Base-by-base conservation (phyloP, 2,888 invertebrate genomes). In the Drosophila mimetica region DNA sequence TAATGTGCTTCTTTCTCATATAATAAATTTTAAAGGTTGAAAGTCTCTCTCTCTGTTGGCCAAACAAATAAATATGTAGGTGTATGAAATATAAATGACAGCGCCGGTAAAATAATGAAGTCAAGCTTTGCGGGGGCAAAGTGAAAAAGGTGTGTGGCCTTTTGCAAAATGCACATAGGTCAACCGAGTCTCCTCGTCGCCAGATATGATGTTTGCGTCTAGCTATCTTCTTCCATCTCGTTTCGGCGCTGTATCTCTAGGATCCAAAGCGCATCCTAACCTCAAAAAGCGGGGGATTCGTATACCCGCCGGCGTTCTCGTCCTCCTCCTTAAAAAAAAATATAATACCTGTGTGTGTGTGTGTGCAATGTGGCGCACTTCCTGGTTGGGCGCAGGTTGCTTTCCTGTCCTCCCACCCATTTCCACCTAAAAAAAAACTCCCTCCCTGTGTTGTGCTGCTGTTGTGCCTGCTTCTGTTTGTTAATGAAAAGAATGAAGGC, bases 301-400 rank as follows among this genome's bases (percentile, higher is more conserved):
- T 59, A 34, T 55, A 36, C 46, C 46, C 59, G 34, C 42, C 14
- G 28, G 39, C 25, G 18, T 28, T 16, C 16, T 52, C 25, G 1
- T 25, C 30, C 25, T 9, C 50, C 14, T 46, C 14, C 42, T 55
- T 8, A 1, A 42, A 22, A 16, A 42, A 39, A 37, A 39, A 39
- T n/a, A n/a, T n/a, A 22, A 22, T 58, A 32, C 32, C 9, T 25
- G n/a, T 50, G 22, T 52, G 30, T 51, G 20, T 76, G 66, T 41
- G 22, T 50, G 20, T 76, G 70, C 77, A 79, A 54, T 79, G 77
- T 83, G 75, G 83, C 81, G 76, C 72, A 83, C 84, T 82, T 82
- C 81, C 81, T 82, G 81, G 81, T 79, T 78, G 55, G 61, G 64
- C 70, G 55, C 46, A 61, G 67, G 77, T 67, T 65, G 50, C 44